Evolutionary conservation across 1,140 invertebrate genomes (phyloP).

Genomic region (Leucophenga varia): DNA sequence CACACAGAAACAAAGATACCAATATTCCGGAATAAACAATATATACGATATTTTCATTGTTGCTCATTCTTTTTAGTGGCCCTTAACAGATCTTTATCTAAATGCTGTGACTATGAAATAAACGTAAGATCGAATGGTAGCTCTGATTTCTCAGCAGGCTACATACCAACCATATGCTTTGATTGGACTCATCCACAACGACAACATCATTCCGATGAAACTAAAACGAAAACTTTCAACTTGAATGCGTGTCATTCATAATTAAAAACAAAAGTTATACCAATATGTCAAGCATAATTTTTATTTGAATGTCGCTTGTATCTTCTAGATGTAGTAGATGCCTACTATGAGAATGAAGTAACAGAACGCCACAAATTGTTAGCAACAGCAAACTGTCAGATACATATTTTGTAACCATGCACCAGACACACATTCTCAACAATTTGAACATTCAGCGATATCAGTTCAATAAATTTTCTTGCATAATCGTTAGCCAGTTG

Average conservation of each 20-base stretch:
- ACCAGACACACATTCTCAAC: no score
- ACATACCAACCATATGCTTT: no score
- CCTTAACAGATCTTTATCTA: slow-evolving; percentile 50
- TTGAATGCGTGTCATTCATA: slow-evolving; percentile 52
- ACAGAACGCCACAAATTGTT: slow-evolving; percentile 32
- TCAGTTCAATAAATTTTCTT: slow-evolving; percentile 7
- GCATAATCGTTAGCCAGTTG: slow-evolving; percentile 45
- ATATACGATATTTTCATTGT: no score
- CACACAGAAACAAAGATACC: slow-evolving; percentile 3
- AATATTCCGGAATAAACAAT: no score
- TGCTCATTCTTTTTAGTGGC: no score
- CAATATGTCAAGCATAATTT: slow-evolving; percentile 54
- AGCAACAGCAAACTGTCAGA: no score
- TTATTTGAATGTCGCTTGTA: slow-evolving; percentile 34
- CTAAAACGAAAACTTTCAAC: no score
- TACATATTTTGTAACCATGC: no score
- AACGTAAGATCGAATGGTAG: slow-evolving; percentile 13
- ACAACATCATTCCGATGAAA: no score
- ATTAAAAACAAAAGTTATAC: slow-evolving; percentile 52
- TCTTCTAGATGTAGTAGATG: slow-evolving; percentile 3
- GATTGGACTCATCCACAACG: slow-evolving; percentile 2
- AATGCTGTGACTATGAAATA: slow-evolving; percentile 31
- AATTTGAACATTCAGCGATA: neutral
- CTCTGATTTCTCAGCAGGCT: slow-evolving; percentile 51
- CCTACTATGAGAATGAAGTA: neutral